A percentile compares a stretch with the other conserved stretches of the same genome.
Evolutionary conservation across 2,888 invertebrate species (phyloP).

Genomic region (Chaetogeoica ovagalla): DNA sequence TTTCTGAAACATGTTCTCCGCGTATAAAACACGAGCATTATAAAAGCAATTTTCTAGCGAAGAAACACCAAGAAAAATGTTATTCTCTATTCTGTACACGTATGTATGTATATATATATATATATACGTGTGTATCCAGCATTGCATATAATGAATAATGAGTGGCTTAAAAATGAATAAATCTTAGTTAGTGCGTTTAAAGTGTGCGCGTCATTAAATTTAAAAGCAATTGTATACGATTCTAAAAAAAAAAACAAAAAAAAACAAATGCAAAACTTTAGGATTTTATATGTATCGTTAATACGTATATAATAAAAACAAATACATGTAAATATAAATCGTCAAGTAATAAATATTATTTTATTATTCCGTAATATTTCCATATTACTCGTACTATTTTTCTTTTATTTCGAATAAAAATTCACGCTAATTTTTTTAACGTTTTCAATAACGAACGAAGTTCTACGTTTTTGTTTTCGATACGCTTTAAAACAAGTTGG

Average conservation of each 20-base stretch:
- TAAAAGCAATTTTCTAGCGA: conserved; percentile 36
- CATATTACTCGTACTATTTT: no score
- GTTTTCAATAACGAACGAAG: no score
- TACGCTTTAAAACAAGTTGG: no score
- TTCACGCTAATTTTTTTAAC: no score
- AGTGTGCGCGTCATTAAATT: conserved; percentile 48
- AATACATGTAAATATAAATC: conserved; percentile 24
- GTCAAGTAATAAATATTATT: neutral
- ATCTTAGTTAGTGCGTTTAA: conserved; percentile 43
- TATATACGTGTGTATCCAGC: neutral
- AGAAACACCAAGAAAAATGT: conserved; percentile 42
- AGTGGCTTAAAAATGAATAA: conserved; percentile 44
- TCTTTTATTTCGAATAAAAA: no score
- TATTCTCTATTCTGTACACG: conserved; percentile 17
- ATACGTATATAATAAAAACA: neutral
- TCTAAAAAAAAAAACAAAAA: conserved; percentile 13
- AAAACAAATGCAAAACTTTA: conserved; percentile 12
- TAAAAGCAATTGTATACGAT: conserved; percentile 45
- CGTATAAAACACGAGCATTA: conserved; percentile 23
- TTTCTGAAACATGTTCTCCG: conserved; percentile 32
- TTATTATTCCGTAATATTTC: no score
- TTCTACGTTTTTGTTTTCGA: no score
- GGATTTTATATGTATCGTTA: neutral
- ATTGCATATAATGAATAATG: conserved; percentile 48
- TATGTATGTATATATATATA: no score